Evolutionary conservation across 2,888 invertebrate species (phyloP), one percentile per base, ranked within the genome.

Genomic region (Abrostola tripartita): DNA sequence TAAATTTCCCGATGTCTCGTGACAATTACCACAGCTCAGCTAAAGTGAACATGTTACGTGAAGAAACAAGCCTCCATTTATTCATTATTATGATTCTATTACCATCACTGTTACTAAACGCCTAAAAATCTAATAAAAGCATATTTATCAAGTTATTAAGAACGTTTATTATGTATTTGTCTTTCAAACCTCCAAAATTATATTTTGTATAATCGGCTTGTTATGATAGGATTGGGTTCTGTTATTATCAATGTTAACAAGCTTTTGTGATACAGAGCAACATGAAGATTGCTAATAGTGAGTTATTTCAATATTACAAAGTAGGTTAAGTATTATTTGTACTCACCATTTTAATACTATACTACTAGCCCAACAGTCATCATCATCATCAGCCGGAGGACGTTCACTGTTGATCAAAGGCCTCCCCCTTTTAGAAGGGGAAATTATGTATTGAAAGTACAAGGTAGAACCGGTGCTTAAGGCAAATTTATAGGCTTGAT

Each of bases 1-100:
- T 78, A 60, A 74, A 77, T 81, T 78, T 78, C 63, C 61, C 65
- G 59, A 69, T 71, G 71, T 75, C 58, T 61, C 66, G 63, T 73
- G 72, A 80, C 68, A 74, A 71, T 76, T 77, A 69, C 71, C 72
- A 52, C 65, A 50, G 65, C 62, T 50, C 53, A 10, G 8, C 40
- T 37, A 54, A 61, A 61, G 53, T 65, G 61, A 61, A 63, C 53
- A 68, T 59, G 61, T 69, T 61, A 53, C 56, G 6, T 57, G 58
- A 65, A 65, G 60, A 77, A 57, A 67, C 61, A 51, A 65, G 58
- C 47, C 42, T 44, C 58, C 52, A 58, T 52, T 70, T 61, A 53
- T 59, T 66, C 61, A 52, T 61, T 56, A 65, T 63, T 53, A 52
- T 65, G 51, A 62, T 62, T 41, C n/a, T 62, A 51, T 60, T 60